Conservation (phyloP, 2,797 vertebrate species). For the Acestrorhynchus altus region DNA sequence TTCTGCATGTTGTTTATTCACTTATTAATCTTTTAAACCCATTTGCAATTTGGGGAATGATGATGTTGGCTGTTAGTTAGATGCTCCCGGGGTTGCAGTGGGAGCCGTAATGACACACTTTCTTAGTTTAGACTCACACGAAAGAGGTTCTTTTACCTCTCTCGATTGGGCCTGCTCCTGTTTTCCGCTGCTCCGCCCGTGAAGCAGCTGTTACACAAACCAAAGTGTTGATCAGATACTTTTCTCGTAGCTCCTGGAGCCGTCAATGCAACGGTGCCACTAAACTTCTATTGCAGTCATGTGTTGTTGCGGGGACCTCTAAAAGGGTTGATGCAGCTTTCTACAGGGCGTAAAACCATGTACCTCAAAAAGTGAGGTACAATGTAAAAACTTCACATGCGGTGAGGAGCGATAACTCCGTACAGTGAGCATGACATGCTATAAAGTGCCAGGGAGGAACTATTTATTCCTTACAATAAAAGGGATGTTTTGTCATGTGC, state of each 20-base stretch:
- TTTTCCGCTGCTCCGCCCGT: constrained; percentile 52
- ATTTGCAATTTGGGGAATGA: neutral
- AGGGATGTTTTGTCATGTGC: neutral
- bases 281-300: constrained; percentile 16
- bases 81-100: neutral
- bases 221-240: constrained; percentile 37
- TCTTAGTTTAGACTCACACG: neutral
- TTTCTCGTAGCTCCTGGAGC: constrained; percentile 4
- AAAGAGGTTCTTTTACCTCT: constrained; percentile 51
- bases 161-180: constrained; percentile 47
- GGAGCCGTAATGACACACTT: neutral
- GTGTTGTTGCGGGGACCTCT: neutral
- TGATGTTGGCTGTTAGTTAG: neutral
- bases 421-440: neutral
- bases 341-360: neutral
- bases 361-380: constrained; percentile 3
- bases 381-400: constrained; percentile 1
- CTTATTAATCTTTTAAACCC: no score
- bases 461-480: neutral
- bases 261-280: neutral
- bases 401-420: neutral
- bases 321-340: neutral
- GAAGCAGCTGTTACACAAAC: constrained; percentile 54
- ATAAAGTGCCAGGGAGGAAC: neutral
- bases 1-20: neutral